Conservation (phyloP, 2,888 invertebrate genomes). For the Coelopa pilipes region DNA sequence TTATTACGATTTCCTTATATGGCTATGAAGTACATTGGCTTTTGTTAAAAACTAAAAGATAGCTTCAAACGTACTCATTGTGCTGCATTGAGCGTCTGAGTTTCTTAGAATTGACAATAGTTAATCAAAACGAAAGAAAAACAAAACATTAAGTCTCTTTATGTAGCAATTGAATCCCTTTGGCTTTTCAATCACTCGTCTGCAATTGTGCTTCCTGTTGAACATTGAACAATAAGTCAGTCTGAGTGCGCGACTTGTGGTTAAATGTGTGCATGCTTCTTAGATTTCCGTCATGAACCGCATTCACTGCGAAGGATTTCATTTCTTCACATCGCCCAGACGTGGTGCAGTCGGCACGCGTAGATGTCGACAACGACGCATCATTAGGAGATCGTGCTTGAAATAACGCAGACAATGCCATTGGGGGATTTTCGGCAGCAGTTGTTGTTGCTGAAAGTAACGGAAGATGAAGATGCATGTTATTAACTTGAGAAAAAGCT, state of each 20-base stretch:
- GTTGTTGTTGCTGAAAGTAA: constrained; percentile 71
- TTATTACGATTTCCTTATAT: neutral
- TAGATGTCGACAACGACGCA: constrained; percentile 81
- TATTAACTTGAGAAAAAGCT: neutral
- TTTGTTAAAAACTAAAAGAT: constrained; percentile 45
- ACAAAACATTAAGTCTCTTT: constrained; percentile 27
- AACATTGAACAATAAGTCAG: constrained; percentile 28
- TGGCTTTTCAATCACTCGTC: neutral
- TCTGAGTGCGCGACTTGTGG: constrained; percentile 29
- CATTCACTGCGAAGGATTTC: constrained; percentile 10
- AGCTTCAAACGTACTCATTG: neutral
- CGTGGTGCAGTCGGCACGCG: constrained; percentile 67
- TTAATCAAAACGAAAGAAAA: constrained; percentile 3
- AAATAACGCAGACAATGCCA: constrained; percentile 87
- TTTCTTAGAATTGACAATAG: neutral
- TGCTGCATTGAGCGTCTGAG: neutral
- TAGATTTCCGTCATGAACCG: constrained; percentile 30
- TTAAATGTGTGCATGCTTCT: constrained; percentile 34
- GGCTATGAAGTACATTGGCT: constrained; percentile 57
- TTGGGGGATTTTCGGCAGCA: constrained; percentile 82
- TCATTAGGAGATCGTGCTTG: constrained; percentile 75
- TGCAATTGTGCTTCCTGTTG: neutral
- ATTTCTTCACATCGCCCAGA: constrained; percentile 56
- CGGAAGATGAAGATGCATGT: neutral
- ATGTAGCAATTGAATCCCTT: no score